These are phyloP conservation scores for Euzophera pinguis DNA, from an alignment of 2,888 invertebrate genomes.

Conservation along the genomic window DNA sequence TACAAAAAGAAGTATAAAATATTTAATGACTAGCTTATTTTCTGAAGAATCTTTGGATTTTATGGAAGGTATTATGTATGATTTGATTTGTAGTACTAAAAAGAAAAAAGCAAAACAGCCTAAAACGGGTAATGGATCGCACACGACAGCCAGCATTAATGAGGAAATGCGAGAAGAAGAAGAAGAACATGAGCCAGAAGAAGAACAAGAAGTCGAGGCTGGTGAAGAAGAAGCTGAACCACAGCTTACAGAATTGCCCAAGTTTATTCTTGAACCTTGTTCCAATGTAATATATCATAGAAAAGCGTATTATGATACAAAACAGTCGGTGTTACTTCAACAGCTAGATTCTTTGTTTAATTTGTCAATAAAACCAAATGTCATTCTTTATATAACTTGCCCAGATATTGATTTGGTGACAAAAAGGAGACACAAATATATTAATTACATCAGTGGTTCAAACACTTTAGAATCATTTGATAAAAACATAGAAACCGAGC, in stretches of 20 bases:
- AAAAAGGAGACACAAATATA: slow-evolving; percentile 50
- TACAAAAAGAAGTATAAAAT: slow-evolving; percentile 39
- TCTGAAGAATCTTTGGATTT: slow-evolving; percentile 50
- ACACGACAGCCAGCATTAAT: slow-evolving; percentile 38
- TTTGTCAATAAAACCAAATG: slow-evolving; percentile 56
- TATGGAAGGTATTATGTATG: slow-evolving; percentile 42
- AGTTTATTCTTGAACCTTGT: slow-evolving; percentile 53
- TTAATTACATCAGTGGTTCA: slow-evolving; percentile 44
- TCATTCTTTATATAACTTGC: slow-evolving; percentile 79
- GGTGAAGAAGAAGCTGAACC: slow-evolving; percentile 40
- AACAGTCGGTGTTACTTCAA: slow-evolving; percentile 40
- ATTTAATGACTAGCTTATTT: slow-evolving; percentile 36
- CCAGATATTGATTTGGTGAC: slow-evolving; percentile 74
- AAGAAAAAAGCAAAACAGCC: slow-evolving; percentile 43
- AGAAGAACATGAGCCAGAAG: slow-evolving; percentile 31
- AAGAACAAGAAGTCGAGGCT: slow-evolving; percentile 31
- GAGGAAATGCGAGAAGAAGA: slow-evolving; percentile 23
- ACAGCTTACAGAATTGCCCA: slow-evolving; percentile 41
- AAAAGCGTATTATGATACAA: slow-evolving; percentile 39
- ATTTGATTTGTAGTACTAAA: slow-evolving; percentile 47
- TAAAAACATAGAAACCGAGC: slow-evolving; percentile 30
- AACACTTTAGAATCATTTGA: slow-evolving; percentile 37
- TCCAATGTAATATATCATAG: slow-evolving; percentile 35
- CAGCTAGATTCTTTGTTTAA: slow-evolving; percentile 54
- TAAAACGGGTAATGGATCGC: slow-evolving; percentile 19